These are phyloP conservation scores for Phylloscopus trochilus DNA, from an alignment of 2,113 vertebrate genomes.

Conservation along the genomic window DNA sequence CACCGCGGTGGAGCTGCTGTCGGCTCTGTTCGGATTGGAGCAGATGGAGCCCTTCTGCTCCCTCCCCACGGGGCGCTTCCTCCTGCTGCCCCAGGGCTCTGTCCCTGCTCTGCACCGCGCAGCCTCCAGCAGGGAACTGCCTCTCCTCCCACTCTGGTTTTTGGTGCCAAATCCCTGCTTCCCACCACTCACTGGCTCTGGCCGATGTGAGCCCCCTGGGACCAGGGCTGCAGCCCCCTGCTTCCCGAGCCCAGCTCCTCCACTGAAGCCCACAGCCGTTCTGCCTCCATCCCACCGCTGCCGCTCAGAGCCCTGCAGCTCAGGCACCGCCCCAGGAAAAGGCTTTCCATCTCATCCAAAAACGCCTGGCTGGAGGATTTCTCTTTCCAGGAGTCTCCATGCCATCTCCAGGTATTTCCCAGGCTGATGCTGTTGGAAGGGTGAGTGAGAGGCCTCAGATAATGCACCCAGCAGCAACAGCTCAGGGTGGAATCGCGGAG, in stretches of 20 bases:
- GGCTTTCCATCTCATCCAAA: accelerated
- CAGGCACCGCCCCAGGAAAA: not conserved
- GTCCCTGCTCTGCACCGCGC: not conserved
- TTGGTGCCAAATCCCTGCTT: not conserved
- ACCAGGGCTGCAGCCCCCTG: not conserved
- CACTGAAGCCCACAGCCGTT: accelerated
- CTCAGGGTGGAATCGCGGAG: not conserved
- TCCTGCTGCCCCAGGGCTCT: not conserved
- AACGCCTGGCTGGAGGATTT: not conserved
- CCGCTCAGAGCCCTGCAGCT: not conserved
- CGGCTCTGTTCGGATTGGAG: not conserved
- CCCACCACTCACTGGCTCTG: not conserved
- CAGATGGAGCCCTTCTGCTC: conserved; percentile 27
- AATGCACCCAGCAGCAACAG: not conserved
- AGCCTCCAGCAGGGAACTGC: not conserved
- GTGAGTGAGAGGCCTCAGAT: not conserved
- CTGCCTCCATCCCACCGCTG: accelerated
- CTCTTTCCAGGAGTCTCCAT: not conserved
- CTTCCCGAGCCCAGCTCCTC: accelerated
- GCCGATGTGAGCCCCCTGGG: accelerated
- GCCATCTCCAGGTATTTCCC: not conserved
- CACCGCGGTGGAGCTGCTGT: not conserved
- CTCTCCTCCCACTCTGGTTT: accelerated
- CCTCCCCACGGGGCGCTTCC: not conserved
- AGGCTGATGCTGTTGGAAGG: not conserved